These are phyloP conservation scores for Holothuria glaberrima DNA, from an alignment of 35 echinoderm and acorn worm species.

Conservation along the genomic window DNA sequence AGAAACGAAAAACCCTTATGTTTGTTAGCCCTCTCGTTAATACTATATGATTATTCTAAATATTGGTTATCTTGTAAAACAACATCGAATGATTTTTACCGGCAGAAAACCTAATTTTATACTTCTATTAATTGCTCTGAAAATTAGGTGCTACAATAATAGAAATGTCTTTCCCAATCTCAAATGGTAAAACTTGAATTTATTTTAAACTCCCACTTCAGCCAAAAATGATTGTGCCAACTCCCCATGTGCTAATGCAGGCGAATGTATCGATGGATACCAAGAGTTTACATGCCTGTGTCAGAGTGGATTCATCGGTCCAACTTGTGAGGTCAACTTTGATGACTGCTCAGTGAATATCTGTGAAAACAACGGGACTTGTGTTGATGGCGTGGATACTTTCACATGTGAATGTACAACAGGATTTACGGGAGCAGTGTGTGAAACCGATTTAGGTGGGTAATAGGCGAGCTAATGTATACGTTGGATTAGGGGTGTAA, in stretches of 20 bases:
- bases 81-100: no score
- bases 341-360: conserved; percentile 44
- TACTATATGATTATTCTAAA: no score
- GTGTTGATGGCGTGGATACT: conserved; percentile 45
- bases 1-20: no score
- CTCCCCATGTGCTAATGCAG: conserved; percentile 47
- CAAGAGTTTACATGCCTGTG: not conserved
- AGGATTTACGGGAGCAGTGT: conserved; percentile 38
- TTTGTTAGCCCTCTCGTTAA: no score
- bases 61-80: no score
- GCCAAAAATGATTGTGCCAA: conserved; percentile 47
- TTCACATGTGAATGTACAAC: conserved; percentile 50
- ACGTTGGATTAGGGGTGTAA: no score
- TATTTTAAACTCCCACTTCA: no score
- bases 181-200: no score
- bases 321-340: conserved; percentile 55
- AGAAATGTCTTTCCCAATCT: no score
- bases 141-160: no score
- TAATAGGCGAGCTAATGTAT: not conserved
- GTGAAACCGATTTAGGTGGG: conserved; percentile 43
- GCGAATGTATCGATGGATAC: conserved; percentile 53
- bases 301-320: not conserved
- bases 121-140: no score
- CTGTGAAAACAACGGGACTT: conserved; percentile 54
- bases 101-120: no score